A percentile compares a stretch with the other conserved stretches of the same genome.
phyloP scores from a whole-genome alignment of 2,888 invertebrate genomes.

The Nemurella pictetii region DNA sequence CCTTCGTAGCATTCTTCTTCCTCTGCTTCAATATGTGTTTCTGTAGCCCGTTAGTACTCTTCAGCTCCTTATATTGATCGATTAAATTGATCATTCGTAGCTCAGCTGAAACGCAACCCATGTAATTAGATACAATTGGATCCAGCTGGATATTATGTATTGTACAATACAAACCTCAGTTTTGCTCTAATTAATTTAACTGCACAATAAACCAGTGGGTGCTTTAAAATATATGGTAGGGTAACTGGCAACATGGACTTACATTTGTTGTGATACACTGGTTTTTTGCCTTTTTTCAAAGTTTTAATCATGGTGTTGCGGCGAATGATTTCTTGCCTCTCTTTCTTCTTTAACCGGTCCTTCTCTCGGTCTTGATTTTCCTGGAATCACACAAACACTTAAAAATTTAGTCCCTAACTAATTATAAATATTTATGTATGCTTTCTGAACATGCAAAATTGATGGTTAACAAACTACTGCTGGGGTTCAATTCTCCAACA shows the following conservation, averaged over 20 bases:
- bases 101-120: constrained; percentile 67
- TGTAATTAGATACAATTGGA: constrained; percentile 1
- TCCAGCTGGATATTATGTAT: no score
- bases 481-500: no score
- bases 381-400: constrained; percentile 47
- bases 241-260: background rate
- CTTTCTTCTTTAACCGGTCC: constrained; percentile 41
- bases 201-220: no score
- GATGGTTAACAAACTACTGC: no score
- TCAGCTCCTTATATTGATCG: constrained; percentile 78
- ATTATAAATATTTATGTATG: no score
- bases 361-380: constrained; percentile 77
- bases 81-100: constrained; percentile 73
- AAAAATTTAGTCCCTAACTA: no score
- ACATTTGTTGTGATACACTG: background rate
- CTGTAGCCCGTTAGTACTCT: constrained; percentile 73
- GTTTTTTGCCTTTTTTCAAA: background rate
- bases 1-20: constrained; percentile 67
- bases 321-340: background rate
- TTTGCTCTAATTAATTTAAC: no score
- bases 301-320: background rate
- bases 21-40: constrained; percentile 80
- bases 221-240: background rate
- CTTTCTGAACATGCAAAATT: no score
- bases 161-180: no score